phyloP scores from a whole-genome alignment of 1,140 invertebrate genomes.

The Tetragonula clypearis region DNA sequence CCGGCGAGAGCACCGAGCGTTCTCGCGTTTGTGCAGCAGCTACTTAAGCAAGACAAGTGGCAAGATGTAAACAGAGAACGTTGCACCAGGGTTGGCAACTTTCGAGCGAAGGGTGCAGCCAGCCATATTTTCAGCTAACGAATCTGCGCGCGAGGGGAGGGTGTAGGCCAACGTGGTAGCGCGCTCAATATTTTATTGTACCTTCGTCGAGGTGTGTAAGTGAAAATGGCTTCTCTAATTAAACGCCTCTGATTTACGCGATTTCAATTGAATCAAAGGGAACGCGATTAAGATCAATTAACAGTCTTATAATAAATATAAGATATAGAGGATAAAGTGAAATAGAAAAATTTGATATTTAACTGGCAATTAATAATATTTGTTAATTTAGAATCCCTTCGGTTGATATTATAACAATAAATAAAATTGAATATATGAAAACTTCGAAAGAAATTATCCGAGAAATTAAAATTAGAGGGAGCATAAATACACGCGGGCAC shows the following conservation, averaged over 20 bases:
- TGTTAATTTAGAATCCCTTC: too few relatives aligned
- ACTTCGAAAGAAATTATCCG: too few relatives aligned
- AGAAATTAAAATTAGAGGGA: too few relatives aligned
- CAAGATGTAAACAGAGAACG: slow-evolving; percentile 39
- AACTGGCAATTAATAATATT: too few relatives aligned
- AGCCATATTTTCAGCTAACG: slow-evolving; percentile 14
- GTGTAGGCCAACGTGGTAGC: background rate
- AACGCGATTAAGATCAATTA: background rate
- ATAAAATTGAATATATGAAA: too few relatives aligned
- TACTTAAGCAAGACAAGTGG: slow-evolving; percentile 42
- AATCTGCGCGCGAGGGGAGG: background rate
- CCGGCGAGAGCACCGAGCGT: background rate
- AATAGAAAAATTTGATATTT: too few relatives aligned
- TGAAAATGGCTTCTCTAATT: background rate
- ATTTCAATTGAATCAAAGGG: background rate
- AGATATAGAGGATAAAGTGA: too few relatives aligned
- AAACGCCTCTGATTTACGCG: background rate
- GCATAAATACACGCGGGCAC: too few relatives aligned
- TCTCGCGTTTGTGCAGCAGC: slow-evolving; percentile 19
- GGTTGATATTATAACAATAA: too few relatives aligned
- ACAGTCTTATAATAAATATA: too few relatives aligned
- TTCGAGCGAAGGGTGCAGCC: background rate
- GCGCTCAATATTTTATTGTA: slow-evolving; percentile 7
- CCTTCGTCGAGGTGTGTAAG: background rate
- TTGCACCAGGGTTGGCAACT: slow-evolving; percentile 16